Conservation (phyloP, 2,797 vertebrate genomes). For the Kryptopterus vitreolus region DNA sequence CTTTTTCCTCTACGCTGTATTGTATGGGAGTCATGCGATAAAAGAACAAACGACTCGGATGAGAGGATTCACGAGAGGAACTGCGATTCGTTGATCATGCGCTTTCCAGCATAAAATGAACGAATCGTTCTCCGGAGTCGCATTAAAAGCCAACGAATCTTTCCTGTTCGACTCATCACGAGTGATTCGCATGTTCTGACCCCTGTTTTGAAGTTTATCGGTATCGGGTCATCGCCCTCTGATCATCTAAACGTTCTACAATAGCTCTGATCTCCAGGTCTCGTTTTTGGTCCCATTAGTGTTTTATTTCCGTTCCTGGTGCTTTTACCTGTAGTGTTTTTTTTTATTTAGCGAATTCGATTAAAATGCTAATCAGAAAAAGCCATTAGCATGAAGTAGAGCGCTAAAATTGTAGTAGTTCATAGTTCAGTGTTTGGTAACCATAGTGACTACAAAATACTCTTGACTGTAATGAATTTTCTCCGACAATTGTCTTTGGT, state of each 20-base stretch:
- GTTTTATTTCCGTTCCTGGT: not conserved
- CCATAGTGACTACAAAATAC: not conserved
- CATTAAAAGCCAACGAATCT: too few relatives aligned
- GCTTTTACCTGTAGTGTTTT: not conserved
- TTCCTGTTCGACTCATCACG: too few relatives aligned
- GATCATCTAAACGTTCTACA: not conserved
- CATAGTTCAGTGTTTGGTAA: not conserved
- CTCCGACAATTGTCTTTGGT: not conserved
- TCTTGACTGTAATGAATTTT: not conserved
- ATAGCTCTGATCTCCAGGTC: not conserved
- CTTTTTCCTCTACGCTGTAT: too few relatives aligned
- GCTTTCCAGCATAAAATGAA: too few relatives aligned
- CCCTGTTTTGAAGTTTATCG: too few relatives aligned
- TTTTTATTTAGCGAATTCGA: not conserved
- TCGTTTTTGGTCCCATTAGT: not conserved
- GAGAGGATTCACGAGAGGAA: too few relatives aligned
- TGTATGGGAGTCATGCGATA: too few relatives aligned
- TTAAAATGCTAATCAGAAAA: not conserved
- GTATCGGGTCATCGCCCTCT: too few relatives aligned
- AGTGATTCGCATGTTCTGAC: too few relatives aligned
- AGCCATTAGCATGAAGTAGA: not conserved
- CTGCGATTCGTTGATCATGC: too few relatives aligned
- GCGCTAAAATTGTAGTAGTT: not conserved
- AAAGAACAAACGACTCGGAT: too few relatives aligned
- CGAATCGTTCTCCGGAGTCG: too few relatives aligned